Conservation (phyloP, 2,113 vertebrate genomes). For the Bungarus multicinctus region DNA sequence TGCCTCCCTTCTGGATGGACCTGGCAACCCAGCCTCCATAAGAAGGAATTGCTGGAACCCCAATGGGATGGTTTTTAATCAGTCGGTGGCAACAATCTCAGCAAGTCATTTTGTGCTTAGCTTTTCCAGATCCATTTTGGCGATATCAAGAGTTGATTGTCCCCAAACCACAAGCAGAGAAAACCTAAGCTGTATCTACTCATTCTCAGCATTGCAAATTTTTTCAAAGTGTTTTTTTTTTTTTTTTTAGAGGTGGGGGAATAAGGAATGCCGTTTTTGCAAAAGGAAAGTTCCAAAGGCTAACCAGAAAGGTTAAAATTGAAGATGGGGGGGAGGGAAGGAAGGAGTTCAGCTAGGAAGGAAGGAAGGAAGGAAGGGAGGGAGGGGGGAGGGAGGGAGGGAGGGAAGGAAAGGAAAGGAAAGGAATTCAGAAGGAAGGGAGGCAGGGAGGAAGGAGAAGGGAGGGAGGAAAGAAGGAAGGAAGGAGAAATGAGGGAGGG, state of each 20-base stretch:
- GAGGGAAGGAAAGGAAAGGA: fast-evolving
- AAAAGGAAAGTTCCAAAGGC: neutral
- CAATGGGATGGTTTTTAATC: neutral
- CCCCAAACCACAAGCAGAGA: neutral
- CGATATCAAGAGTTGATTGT: neutral
- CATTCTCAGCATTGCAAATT: neutral
- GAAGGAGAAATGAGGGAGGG: too few relatives aligned
- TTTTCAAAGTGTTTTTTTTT: too few relatives aligned
- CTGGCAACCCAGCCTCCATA: neutral
- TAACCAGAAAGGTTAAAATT: neutral
- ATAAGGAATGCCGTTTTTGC: neutral
- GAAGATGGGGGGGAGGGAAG: neutral
- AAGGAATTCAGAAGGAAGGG: fast-evolving
- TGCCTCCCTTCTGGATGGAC: neutral
- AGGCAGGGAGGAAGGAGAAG: too few relatives aligned
- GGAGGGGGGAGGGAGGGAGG: too few relatives aligned
- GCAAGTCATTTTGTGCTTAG: neutral
- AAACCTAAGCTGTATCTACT: neutral
- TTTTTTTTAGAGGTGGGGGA: neutral
- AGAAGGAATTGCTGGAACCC: neutral
- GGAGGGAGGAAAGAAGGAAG: too few relatives aligned
- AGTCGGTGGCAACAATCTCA: neutral
- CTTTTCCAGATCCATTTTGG: neutral
- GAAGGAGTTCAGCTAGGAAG: too few relatives aligned
- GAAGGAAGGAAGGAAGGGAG: too few relatives aligned